Base-by-base conservation (phyloP, 2,888 invertebrate genomes). In the Drosophila macrospina region DNA sequence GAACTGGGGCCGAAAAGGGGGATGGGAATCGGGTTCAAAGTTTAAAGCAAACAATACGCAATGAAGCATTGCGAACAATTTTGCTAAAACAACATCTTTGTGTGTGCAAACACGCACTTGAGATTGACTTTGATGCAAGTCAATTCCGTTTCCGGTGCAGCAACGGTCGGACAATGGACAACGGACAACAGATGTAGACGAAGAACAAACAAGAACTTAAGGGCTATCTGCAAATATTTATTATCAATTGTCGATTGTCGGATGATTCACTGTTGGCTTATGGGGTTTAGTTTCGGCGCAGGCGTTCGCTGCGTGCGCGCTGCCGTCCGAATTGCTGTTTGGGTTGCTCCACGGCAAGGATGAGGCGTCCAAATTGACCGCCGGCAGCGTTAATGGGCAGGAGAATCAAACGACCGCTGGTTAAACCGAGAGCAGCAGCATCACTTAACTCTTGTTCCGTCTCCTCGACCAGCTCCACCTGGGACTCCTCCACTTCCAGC, bases 361-460 rank as follows among this genome's bases (percentile, higher is more conserved):
- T 57, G 5, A 83, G 86, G 34, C 83, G 86, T 5, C 83, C 89
- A 34, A 88, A 73, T 13, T 75, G 90, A 1, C 80, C 48, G 42
- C 74, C 68, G 15, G 67, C 65, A 8, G 80, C 74, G 32, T 78
- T 86, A 3, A 88, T 13, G 0, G 91, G 91, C 62, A 90, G 59
- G 16, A 90, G 77, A n/a, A 91, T 80, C 11, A 91, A 61, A 5
- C 91, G 91, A 1, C 90, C 91, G 39, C 66, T 88, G 52, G 64
- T 39, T 34, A 83, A 56, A 16, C 70, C 68, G 1, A 87, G 57
- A 1, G 74, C 60, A 6, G 69, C 67, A 0, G 73, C 78, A 30
- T 54, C 56, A 26, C 57, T 63, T 0, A 78, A 34, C 32, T 86
- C 86, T 1, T 69, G 62, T 15, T 76, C 68, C 5, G 34, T 57